Conservation (phyloP, 2,888 invertebrate species). For the Philaethria dido region DNA sequence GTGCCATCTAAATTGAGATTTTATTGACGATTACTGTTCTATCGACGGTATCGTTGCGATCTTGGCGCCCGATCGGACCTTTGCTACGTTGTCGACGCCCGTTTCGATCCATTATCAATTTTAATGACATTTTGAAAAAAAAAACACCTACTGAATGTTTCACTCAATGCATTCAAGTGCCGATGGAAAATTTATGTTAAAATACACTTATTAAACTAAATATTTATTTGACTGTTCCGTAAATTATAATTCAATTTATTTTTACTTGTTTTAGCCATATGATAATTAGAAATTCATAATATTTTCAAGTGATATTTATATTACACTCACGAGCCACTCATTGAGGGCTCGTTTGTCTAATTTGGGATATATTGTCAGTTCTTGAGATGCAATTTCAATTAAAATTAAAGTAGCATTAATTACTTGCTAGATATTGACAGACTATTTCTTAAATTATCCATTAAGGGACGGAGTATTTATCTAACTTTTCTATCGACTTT, state of each 20-base stretch:
- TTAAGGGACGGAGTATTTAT: too few species aligned
- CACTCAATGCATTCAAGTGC: constrained; percentile 9
- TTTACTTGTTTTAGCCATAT: not conserved
- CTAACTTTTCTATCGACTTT: too few species aligned
- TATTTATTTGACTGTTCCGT: not conserved
- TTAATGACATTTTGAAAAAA: constrained; percentile 40
- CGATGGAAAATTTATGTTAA: not conserved
- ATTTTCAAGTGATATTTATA: not conserved
- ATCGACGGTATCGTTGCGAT: constrained; percentile 81
- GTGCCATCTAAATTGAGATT: constrained; percentile 84
- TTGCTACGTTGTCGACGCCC: constrained; percentile 49
- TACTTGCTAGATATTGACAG: too few species aligned
- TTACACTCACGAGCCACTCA: too few species aligned
- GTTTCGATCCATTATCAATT: constrained; percentile 44
- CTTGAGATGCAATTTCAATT: too few species aligned
- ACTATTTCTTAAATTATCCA: too few species aligned
- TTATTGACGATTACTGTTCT: constrained; percentile 84
- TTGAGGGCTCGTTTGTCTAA: too few species aligned
- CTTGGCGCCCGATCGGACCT: constrained; percentile 75
- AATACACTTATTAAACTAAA: not conserved
- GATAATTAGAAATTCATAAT: too few species aligned
- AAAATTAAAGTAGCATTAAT: too few species aligned
- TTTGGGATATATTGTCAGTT: too few species aligned
- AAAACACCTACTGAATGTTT: constrained; percentile 25
- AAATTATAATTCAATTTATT: not conserved